Evolutionary conservation across 2,888 invertebrate genomes (phyloP), one percentile per base, ranked within the genome.

Genomic region (Netelia fuscicornis): DNA sequence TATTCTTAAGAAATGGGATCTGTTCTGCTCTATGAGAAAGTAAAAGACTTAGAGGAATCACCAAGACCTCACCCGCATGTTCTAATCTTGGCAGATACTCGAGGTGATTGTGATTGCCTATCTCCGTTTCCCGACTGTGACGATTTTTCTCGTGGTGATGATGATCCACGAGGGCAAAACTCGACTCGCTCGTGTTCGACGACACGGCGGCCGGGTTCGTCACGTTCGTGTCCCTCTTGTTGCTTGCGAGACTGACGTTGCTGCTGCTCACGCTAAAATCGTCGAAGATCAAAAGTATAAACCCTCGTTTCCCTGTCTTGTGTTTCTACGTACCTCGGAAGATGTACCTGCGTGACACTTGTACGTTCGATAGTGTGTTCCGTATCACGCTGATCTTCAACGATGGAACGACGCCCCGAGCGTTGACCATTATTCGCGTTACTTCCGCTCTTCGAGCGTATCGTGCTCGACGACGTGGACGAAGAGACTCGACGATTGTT

Each of bases 331-430:
- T 90, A 91, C 91, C 91, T 91, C 84, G 87, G 84, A 77, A 89
- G 90, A 86, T 91, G 90, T 91, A 90, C 89, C 90, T 91, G 91
- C 85, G 89, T 84, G 78, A 85, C 84, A 85, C 87, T 89, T 65
- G 81, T 86, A 37, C 86, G 87, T 70, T 90, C 87, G 9, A 60
- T 30, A 0, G 76, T 44, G 1, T 58, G 44, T 30, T 84, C 81
- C 11, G 52, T 60, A 5, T 77, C 67, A 2, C 74, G 81, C 2
- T 82, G 67, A 9, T 78, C 84, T 11, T 78, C 77, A 65, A 20
- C 52, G 37, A 54, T 80, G 23, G 71, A 58, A 17, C 83, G 80
- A 42, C 83, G 70, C 5, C 30, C 67, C 2, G 56, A n/a, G 5
- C 83, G 79, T 56, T 48, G 79, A 23, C 74, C 70, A 23, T 77